Evolutionary conservation across 2,797 vertebrate species (phyloP), one percentile per base, ranked within the genome.

Genomic region (Onychomys leucogaster): DNA sequence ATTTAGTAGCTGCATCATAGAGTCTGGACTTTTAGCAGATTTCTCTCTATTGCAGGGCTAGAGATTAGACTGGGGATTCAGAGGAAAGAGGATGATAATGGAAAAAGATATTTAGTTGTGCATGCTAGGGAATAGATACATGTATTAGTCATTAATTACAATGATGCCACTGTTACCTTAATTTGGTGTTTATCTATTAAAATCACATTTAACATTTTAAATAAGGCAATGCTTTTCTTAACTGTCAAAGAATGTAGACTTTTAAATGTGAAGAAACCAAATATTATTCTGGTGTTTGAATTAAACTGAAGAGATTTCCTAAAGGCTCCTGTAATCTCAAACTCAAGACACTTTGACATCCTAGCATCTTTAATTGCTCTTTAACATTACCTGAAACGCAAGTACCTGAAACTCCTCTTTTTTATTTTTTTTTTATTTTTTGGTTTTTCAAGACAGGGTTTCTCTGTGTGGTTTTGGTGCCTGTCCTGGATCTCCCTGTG

Each of bases 101-200:
- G 10, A 8, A 92, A 92, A 13, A 9, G 77, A 43, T 52, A 84
- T 90, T 1, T 4, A 37, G 19, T 76, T 90, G 23, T 65, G 3
- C 80, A 34, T 67, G 78, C 57, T 27, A 21, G 3, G 1, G 1
- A 0, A 61, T 52, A 78, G 25, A 78, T 90, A 8, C 13, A 41
- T 69, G n/a, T 82, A 59, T 63, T 96, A 17, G 78, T 52, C 81
- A 91, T 92, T 83, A 43, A 91, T 92, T 83, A 43, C 46, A 65
- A 55, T 76, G 75, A 65, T 85, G 52, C 59, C 13, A 59, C 27
- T 57, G 0, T 69, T 90, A 76, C 5, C 67, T 59, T 75, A 67
- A 86, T 73, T 96, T 76, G 59, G 67, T 90, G 17, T 23, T 0
- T 67, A 55, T 10, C 1, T 95, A 57, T 78, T 78, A 10, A 90